phyloP scores from a whole-genome alignment of 2,113 vertebrate genomes.

The Hystrix cristata region DNA sequence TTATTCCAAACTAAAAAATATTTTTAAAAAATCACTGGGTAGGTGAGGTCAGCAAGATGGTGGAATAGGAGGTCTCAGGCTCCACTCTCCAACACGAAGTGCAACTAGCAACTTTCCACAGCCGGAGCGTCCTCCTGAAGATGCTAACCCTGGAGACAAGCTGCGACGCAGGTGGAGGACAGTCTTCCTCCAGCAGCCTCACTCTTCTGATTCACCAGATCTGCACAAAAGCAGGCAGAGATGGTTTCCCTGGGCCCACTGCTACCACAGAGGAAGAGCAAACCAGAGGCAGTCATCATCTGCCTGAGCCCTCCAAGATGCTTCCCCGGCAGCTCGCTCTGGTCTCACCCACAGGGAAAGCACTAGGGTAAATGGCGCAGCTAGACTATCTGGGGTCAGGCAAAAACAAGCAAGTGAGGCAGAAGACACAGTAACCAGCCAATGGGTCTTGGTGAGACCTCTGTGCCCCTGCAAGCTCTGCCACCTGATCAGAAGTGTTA shows the following conservation, averaged over 20 bases:
- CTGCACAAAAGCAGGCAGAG: not conserved
- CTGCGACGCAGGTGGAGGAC: not conserved
- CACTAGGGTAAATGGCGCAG: not conserved
- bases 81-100: not conserved
- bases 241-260: not conserved
- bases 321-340: too few species aligned
- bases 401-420: not conserved
- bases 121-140: not conserved
- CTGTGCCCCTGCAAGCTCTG: not conserved
- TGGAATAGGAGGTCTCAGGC: not conserved
- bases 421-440: not conserved
- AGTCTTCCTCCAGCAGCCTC: not conserved
- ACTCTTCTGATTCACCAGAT: not conserved
- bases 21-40: not conserved
- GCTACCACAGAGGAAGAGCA: not conserved
- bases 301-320: not conserved
- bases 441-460: not conserved
- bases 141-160: not conserved
- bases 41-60: not conserved
- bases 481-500: not conserved
- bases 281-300: not conserved
- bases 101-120: not conserved
- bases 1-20: slow-evolving; percentile 20
- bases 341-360: not conserved
- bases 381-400: not conserved